These are phyloP conservation scores for Numenius phaeopus DNA, from an alignment of 2,797 vertebrate species.

Conservation along the genomic window DNA sequence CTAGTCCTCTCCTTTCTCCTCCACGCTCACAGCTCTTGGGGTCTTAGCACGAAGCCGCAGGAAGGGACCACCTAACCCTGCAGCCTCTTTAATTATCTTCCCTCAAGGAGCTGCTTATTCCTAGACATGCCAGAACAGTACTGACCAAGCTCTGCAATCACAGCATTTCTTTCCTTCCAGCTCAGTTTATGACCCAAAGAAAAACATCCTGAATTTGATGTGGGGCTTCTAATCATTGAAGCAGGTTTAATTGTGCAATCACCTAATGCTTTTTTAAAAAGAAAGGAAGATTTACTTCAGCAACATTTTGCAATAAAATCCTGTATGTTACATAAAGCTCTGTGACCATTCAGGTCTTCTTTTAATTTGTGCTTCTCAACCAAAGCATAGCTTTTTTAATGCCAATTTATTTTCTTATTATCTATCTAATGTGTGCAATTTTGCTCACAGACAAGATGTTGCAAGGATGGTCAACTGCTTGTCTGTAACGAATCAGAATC, in stretches of 20 bases:
- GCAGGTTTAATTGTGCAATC: background rate
- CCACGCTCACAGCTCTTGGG: fast-evolving
- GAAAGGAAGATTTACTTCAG: background rate
- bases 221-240: background rate
- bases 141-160: background rate
- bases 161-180: background rate
- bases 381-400: background rate
- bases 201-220: background rate
- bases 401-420: background rate
- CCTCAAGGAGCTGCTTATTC: background rate
- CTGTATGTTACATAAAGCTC: background rate
- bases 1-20: background rate
- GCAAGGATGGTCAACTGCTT: background rate
- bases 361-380: background rate
- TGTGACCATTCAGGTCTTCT: background rate
- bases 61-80: background rate
- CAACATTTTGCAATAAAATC: background rate
- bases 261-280: background rate
- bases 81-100: background rate
- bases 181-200: background rate
- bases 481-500: background rate
- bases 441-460: background rate
- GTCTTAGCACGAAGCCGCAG: fast-evolving
- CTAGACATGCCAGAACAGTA: background rate
- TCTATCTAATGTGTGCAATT: background rate